Evolutionary conservation across 2,888 invertebrate genomes (phyloP).

Genomic region (Clistopyga incitator): DNA sequence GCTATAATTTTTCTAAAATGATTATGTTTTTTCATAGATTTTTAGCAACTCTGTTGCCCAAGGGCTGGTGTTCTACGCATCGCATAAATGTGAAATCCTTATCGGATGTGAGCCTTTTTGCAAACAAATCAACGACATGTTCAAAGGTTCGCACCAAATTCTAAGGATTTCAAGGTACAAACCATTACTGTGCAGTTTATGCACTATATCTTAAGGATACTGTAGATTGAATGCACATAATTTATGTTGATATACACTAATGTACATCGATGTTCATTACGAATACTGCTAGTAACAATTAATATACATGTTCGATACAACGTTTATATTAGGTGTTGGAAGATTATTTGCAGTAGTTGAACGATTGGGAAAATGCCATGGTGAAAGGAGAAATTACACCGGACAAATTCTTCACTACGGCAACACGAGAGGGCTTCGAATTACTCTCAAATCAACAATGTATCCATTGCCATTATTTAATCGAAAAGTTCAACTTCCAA

Average conservation of each 20-base stretch:
- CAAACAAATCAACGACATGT: slow-evolving; percentile 40
- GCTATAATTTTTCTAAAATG: too few relatives aligned
- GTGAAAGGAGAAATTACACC: not conserved
- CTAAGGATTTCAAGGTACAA: not conserved
- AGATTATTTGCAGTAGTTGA: not conserved
- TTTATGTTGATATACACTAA: too few relatives aligned
- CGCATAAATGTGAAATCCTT: slow-evolving; percentile 16
- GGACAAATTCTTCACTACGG: not conserved
- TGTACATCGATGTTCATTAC: too few relatives aligned
- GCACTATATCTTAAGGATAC: not conserved
- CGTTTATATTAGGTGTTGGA: not conserved
- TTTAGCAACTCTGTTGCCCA: slow-evolving; percentile 53
- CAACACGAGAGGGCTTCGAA: not conserved
- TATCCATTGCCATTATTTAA: not conserved
- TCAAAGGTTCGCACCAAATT: slow-evolving; percentile 34
- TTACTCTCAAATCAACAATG: not conserved
- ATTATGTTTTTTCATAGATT: not conserved
- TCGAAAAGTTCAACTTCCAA: not conserved
- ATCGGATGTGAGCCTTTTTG: slow-evolving; percentile 44
- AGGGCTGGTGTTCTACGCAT: slow-evolving; percentile 38
- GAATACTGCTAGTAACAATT: too few relatives aligned
- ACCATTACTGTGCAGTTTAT: not conserved
- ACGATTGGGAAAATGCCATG: not conserved
- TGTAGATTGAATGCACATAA: not conserved
- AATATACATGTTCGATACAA: too few relatives aligned